Percentiles rank a stretch among this genome's conserved stretches.
Evolutionary conservation across 1,140 invertebrate genomes (phyloP).

Genomic region (Calephelis virginiensis): DNA sequence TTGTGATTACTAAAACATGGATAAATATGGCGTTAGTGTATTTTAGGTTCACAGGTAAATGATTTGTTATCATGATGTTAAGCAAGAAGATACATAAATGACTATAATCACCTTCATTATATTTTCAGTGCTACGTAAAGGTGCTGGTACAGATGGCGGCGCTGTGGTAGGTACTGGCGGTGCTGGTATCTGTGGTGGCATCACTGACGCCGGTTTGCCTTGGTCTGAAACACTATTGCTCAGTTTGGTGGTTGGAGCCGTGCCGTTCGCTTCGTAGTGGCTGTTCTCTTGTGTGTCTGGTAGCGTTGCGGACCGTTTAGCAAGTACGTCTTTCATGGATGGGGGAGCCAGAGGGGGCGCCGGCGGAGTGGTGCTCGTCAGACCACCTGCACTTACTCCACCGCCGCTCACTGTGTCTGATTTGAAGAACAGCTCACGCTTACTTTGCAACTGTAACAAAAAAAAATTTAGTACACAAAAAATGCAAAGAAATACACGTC

Average conservation of each 20-base stretch:
- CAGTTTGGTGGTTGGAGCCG: constrained; percentile 47
- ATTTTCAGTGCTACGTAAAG: constrained; percentile 68
- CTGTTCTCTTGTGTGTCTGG: constrained; percentile 61
- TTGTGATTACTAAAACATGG: too few species aligned
- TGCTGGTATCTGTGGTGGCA: constrained; percentile 71
- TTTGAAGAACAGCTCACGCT: constrained; percentile 89
- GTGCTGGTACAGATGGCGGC: constrained; percentile 48
- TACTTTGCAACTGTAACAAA: constrained; percentile 85
- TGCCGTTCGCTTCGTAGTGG: constrained; percentile 64
- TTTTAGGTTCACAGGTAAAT: too few species aligned
- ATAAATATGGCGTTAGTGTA: too few species aligned
- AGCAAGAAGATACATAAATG: background rate
- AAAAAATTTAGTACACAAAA: constrained; percentile 21
- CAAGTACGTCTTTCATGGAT: constrained; percentile 62
- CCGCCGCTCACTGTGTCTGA: constrained; percentile 69
- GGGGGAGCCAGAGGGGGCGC: constrained; percentile 60
- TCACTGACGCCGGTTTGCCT: constrained; percentile 68
- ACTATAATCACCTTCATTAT: constrained; percentile 55
- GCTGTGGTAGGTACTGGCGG: constrained; percentile 62
- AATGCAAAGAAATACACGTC: background rate
- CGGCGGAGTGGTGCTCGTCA: constrained; percentile 59
- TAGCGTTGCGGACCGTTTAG: constrained; percentile 63
- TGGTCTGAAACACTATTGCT: constrained; percentile 68
- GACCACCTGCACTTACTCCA: constrained; percentile 56
- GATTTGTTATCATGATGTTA: too few species aligned